Conservation (phyloP, 2,888 invertebrate species). For the Sisyra terminalis region DNA sequence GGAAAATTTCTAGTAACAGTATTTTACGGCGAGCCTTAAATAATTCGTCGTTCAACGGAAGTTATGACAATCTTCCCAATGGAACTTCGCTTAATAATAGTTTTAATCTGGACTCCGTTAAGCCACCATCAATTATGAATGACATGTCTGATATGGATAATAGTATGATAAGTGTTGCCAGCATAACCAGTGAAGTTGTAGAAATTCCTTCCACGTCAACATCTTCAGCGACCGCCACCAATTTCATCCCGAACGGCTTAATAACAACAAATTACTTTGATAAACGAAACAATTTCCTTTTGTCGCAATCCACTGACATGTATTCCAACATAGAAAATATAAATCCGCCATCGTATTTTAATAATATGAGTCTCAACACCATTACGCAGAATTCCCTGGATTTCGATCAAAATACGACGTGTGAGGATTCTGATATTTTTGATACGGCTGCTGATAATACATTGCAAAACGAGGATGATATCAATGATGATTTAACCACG, state of each 20-base stretch:
- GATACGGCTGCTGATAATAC: constrained; percentile 31
- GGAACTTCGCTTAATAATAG: constrained; percentile 33
- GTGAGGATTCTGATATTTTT: constrained; percentile 32
- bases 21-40: constrained; percentile 57
- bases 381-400: neutral
- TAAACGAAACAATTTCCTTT: constrained; percentile 16
- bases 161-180: constrained; percentile 72
- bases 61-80: constrained; percentile 44
- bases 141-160: constrained; percentile 57
- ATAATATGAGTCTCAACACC: constrained; percentile 26
- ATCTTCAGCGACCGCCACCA: constrained; percentile 14
- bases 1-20: constrained; percentile 50
- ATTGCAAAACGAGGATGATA: constrained; percentile 28
- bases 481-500: constrained; percentile 23
- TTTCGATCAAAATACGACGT: neutral
- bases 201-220: constrained; percentile 29
- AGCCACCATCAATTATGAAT: constrained; percentile 72
- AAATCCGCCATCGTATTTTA: constrained; percentile 54
- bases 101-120: constrained; percentile 61
- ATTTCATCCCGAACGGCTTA: constrained; percentile 25
- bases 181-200: constrained; percentile 63
- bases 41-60: constrained; percentile 32
- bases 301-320: constrained; percentile 22
- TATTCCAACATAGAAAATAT: constrained; percentile 48
- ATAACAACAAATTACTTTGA: constrained; percentile 19